phyloP scores from a whole-genome alignment of 2,888 invertebrate genomes.

The Drosophila leonis region DNA sequence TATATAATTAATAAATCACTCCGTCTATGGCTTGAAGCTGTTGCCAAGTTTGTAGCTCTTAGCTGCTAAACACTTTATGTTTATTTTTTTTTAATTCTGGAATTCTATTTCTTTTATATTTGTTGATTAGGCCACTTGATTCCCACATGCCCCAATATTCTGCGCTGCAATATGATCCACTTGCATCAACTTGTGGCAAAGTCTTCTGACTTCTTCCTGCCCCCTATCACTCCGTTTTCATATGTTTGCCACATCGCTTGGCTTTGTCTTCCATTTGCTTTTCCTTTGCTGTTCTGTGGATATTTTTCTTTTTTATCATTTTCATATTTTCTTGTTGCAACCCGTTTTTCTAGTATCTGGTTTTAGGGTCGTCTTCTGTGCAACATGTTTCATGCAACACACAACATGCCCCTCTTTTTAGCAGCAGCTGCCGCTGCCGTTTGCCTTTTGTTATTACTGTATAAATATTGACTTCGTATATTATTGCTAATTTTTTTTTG shows the following conservation, averaged over 20 bases:
- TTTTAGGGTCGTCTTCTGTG: slow-evolving; percentile 48
- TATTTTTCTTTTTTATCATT: slow-evolving; percentile 22
- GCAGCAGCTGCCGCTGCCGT: slow-evolving; percentile 22
- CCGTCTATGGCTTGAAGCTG: slow-evolving; percentile 70
- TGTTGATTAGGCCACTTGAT: slow-evolving; percentile 24
- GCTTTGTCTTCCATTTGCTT: slow-evolving; percentile 5
- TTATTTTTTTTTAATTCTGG: slow-evolving; percentile 3
- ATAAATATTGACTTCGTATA: slow-evolving; percentile 45
- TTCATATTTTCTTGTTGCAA: slow-evolving; percentile 39
- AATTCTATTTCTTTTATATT: background rate
- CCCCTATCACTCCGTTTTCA: background rate
- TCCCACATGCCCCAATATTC: slow-evolving; percentile 28
- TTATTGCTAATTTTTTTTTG: slow-evolving; percentile 24
- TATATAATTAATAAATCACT: slow-evolving; percentile 63
- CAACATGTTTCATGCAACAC: slow-evolving; percentile 41
- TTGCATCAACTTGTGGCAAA: slow-evolving; percentile 37
- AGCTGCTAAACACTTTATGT: slow-evolving; percentile 23
- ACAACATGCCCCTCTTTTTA: slow-evolving; percentile 60
- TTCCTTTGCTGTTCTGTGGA: slow-evolving; percentile 25
- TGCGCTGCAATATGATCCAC: slow-evolving; percentile 48
- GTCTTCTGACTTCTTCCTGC: slow-evolving; percentile 42
- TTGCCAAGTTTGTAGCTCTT: slow-evolving; percentile 40
- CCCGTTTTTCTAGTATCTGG: slow-evolving; percentile 76
- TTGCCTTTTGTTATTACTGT: slow-evolving; percentile 19
- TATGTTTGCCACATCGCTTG: background rate